Evolutionary conservation across 2,797 vertebrate species (phyloP), one percentile per base, ranked within the genome.

Genomic region (Pogoniulus pusillus): DNA sequence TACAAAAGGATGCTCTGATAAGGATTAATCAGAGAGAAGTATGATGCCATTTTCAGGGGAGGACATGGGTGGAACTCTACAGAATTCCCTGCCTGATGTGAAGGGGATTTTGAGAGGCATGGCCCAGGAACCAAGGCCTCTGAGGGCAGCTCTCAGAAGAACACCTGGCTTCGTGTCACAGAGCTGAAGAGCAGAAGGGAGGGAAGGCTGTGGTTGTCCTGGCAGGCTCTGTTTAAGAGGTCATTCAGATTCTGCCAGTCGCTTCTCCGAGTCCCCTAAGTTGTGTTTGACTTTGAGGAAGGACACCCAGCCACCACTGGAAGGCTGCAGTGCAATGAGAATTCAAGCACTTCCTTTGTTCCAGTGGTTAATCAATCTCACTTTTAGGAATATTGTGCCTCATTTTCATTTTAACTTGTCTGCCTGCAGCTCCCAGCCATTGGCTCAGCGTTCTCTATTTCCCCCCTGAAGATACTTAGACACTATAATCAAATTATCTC

Each of bases 401-500:
- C 82, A 94, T 95, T 96, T 94, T 92, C 94, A 93, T 95, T 94
- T 94, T 83, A 94, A 92, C 70, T 92, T 79, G 76, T 66, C 85
- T 93, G 57, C 87, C 89, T 70, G 71, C 68, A 95, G 87, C 77
- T 94, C 60, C 57, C 47, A 83, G 59, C 45, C 89, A 87, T 85
- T 78, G 73, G 87, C 81, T 93, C 70, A 54, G 32, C 58, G 39
- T 94, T 95, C 94, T 89, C 43, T 89, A 93, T 87, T 92, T 94
- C 92, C 87, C 89, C 95, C 92, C 76, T 94, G 94, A 92, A 95
- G 85, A 87, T 84, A 95, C 92, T 94, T 89, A 87, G 9, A 76
- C 43, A 29, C 64, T 89, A 68, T 91, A 94, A 91, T 95, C 59
- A 93, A 87, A 93, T 96, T 93, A 94, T 85, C 70, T 93, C 85